phyloP scores from a whole-genome alignment of 2,888 invertebrate genomes.

The Tipula vernalis region DNA sequence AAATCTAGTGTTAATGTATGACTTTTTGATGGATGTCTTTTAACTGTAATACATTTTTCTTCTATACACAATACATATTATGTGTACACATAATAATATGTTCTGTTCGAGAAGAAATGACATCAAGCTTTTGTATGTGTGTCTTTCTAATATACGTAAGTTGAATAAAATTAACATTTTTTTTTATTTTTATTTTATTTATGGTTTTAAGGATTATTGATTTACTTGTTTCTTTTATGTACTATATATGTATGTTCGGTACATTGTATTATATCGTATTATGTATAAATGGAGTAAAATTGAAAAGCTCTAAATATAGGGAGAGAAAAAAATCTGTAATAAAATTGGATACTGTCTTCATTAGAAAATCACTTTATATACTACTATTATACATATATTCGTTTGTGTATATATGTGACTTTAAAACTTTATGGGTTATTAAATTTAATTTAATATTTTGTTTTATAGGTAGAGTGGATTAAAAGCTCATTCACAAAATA shows the following conservation, averaged over 20 bases:
- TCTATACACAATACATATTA: background rate
- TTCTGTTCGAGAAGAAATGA: background rate
- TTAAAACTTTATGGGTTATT: background rate
- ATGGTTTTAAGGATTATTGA: slow-evolving; percentile 4
- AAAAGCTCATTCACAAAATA: background rate
- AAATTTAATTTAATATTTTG: background rate
- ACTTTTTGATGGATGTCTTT: background rate
- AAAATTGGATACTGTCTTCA: background rate
- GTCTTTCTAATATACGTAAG: background rate
- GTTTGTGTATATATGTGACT: background rate
- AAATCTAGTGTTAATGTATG: no score
- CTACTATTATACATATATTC: background rate
- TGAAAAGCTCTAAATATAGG: background rate
- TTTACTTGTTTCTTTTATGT: background rate
- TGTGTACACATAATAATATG: background rate
- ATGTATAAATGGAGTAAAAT: background rate
- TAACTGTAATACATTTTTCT: background rate
- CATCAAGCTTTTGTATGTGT: background rate
- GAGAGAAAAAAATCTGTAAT: background rate
- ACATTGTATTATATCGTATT: background rate
- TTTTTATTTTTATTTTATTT: background rate
- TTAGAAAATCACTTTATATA: background rate
- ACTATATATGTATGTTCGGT: background rate
- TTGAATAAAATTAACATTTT: background rate
- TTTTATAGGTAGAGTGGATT: background rate